These are phyloP conservation scores for Macropus fuliginosus DNA, from an alignment of 2,797 vertebrate species.

Conservation along the genomic window DNA sequence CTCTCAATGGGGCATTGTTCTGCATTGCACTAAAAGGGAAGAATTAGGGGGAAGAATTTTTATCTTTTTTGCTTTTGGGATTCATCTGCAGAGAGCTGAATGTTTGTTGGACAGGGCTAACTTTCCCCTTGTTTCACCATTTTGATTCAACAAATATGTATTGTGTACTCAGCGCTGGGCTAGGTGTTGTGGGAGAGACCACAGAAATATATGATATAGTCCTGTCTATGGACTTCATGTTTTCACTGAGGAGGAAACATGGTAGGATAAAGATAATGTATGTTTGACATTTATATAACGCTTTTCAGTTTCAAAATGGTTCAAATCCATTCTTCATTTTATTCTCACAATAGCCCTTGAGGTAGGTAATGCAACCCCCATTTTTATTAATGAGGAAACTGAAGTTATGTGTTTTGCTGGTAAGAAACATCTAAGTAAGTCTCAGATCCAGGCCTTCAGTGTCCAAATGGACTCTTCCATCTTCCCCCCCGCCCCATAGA, in stretches of 20 bases:
- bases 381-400: background rate
- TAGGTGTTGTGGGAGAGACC: background rate
- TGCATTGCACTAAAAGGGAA: background rate
- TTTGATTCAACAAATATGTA: conserved; percentile 14
- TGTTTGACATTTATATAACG: background rate
- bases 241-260: background rate
- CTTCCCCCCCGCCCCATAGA: background rate
- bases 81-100: background rate
- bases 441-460: background rate
- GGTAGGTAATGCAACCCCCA: background rate
- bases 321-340: background rate
- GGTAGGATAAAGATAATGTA: background rate
- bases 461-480: background rate
- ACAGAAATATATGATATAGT: background rate
- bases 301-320: background rate
- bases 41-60: background rate
- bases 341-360: background rate
- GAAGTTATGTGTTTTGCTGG: background rate
- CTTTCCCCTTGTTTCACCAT: background rate
- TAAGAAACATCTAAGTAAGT: background rate
- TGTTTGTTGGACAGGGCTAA: background rate
- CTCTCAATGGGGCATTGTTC: background rate
- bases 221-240: background rate
- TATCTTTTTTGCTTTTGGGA: background rate
- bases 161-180: background rate